Percentiles rank a stretch among this genome's conserved stretches.
phyloP scores from a whole-genome alignment of 2,113 vertebrate genomes.

The Calonectris borealis region DNA sequence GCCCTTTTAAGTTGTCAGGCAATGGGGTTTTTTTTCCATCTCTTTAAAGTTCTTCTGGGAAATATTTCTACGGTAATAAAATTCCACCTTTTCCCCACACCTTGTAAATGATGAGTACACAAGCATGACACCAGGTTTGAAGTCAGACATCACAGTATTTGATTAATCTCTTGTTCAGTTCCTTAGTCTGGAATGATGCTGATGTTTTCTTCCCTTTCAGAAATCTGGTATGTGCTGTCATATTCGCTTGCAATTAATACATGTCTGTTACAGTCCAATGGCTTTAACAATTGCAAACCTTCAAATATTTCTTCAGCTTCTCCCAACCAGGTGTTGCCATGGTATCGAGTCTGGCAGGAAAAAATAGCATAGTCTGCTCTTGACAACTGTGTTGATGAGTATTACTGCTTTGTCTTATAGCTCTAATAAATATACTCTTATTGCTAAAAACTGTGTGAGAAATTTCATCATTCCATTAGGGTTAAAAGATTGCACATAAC shows the following conservation, averaged over 20 bases:
- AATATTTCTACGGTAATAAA: slow-evolving; percentile 66
- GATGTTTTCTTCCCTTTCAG: slow-evolving; percentile 44
- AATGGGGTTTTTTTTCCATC: background rate
- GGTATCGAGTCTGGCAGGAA: slow-evolving; percentile 57
- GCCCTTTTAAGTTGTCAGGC: slow-evolving; percentile 60
- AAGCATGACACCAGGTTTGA: slow-evolving; percentile 66
- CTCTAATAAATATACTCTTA: background rate
- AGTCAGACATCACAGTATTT: slow-evolving; percentile 66
- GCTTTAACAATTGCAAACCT: slow-evolving; percentile 69
- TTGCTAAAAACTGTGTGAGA: background rate
- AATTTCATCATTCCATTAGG: background rate
- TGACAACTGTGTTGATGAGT: slow-evolving; percentile 56
- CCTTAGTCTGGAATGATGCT: slow-evolving; percentile 57
- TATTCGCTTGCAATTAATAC: slow-evolving; percentile 76
- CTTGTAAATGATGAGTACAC: slow-evolving; percentile 64
- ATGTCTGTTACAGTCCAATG: slow-evolving; percentile 73
- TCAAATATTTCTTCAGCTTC: slow-evolving; percentile 65
- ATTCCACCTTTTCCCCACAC: slow-evolving; percentile 40
- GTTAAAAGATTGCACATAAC: background rate
- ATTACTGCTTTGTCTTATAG: slow-evolving; percentile 9
- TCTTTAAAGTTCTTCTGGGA: slow-evolving; percentile 46
- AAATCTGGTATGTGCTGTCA: slow-evolving; percentile 68
- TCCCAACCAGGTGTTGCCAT: slow-evolving; percentile 74
- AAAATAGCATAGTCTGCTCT: slow-evolving; percentile 29
- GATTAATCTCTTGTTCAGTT: slow-evolving; percentile 65